phyloP scores from a whole-genome alignment of 1,140 invertebrate genomes.

The Drosophila setifemur region DNA sequence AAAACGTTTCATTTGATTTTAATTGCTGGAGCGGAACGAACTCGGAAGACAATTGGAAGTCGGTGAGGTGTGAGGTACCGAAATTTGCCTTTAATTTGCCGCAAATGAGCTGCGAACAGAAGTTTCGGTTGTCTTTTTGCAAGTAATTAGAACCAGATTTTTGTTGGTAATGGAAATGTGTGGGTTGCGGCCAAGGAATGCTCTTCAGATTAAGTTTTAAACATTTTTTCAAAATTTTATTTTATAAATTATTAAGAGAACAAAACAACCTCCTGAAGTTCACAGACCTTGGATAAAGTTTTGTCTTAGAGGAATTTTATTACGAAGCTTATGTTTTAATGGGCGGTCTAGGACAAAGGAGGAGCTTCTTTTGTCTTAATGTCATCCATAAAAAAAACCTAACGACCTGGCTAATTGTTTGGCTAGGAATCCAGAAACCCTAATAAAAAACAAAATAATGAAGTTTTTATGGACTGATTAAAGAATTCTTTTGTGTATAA shows the following conservation, averaged over 20 bases:
- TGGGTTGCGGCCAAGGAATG: neutral
- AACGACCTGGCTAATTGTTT: slow-evolving; percentile 11
- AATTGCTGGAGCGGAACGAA: slow-evolving; percentile 24
- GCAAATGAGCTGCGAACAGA: slow-evolving; percentile 32
- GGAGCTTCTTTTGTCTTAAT: neutral
- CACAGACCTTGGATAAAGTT: neutral
- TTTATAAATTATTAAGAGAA: no score
- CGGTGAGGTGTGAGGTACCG: neutral
- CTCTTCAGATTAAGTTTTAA: no score
- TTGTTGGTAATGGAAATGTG: neutral
- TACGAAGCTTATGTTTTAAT: slow-evolving; percentile 8
- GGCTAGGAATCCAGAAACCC: neutral
- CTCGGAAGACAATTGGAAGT: slow-evolving; percentile 21
- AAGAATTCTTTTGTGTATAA: neutral
- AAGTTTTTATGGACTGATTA: neutral
- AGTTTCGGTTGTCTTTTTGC: neutral
- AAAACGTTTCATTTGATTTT: slow-evolving; percentile 33
- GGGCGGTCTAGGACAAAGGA: neutral
- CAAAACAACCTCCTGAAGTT: neutral
- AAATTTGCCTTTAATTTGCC: slow-evolving; percentile 15
- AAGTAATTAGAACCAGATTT: slow-evolving; percentile 24
- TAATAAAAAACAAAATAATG: neutral
- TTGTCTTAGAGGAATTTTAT: neutral
- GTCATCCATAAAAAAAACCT: slow-evolving; percentile 1
- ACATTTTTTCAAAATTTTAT: no score